A percentile compares a stretch with the other conserved stretches of the same genome.
Conservation (phyloP, 2,888 invertebrate genomes). For the Drosophila flavopinicola region DNA sequence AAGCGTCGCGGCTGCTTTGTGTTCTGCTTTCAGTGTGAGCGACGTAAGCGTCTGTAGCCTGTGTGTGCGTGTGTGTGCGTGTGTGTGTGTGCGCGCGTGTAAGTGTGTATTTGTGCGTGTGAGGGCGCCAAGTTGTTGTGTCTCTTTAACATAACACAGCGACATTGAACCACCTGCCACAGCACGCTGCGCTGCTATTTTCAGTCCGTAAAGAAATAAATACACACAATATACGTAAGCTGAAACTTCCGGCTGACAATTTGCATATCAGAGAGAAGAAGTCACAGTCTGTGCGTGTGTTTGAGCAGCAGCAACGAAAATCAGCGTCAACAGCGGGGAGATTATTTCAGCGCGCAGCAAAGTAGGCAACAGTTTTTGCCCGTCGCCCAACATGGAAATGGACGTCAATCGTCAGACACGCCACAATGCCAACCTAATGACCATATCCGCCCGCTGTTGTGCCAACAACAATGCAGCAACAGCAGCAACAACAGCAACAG, state of each 20-base stretch:
- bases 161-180: conserved; percentile 52
- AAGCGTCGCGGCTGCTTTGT: conserved; percentile 54
- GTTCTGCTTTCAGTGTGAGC: conserved; percentile 21
- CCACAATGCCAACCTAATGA: conserved; percentile 81
- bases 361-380: conserved; percentile 71
- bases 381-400: conserved; percentile 80
- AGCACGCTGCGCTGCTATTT: conserved; percentile 31
- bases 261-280: conserved; percentile 44
- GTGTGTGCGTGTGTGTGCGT: conserved; percentile 4
- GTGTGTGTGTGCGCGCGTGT: conserved; percentile 6
- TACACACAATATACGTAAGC: conserved; percentile 20
- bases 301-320: conserved; percentile 40
- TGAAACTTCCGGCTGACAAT: conserved; percentile 53
- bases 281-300: conserved; percentile 28
- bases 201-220: conserved; percentile 23
- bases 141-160: conserved; percentile 50
- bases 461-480: conserved; percentile 63
- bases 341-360: conserved; percentile 45
- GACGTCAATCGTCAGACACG: conserved; percentile 83
- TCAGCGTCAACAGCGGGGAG: conserved; percentile 34
- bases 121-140: conserved; percentile 70
- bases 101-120: conserved; percentile 32
- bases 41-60: conserved; percentile 14
- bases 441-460: conserved; percentile 81
- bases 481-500: conserved; percentile 45